Evolutionary conservation across 2,888 invertebrate genomes (phyloP).

Genomic region (Orthosia gracilis): DNA sequence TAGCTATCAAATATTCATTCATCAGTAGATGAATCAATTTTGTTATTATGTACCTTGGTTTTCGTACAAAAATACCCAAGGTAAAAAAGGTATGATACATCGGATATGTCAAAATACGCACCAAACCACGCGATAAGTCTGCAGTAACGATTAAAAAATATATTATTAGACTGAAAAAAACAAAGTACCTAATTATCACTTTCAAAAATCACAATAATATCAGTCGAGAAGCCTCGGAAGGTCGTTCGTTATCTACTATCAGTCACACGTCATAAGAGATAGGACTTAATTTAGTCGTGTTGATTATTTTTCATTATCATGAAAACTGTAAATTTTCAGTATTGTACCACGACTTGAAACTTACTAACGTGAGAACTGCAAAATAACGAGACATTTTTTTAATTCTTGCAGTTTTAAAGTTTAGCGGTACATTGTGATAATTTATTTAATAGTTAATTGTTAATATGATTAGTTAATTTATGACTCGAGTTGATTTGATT

Average conservation of each 20-base stretch:
- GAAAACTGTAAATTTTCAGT: conserved; percentile 34
- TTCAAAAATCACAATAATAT: conserved; percentile 34
- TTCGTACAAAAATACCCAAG: not conserved
- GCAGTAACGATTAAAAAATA: conserved; percentile 23
- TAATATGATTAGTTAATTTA: not conserved
- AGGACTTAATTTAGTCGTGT: conserved; percentile 33
- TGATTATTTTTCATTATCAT: conserved; percentile 39
- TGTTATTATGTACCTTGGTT: not conserved
- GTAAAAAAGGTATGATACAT: not conserved
- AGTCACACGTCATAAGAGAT: conserved; percentile 47
- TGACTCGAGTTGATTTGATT: too few species aligned
- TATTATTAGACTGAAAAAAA: conserved; percentile 16
- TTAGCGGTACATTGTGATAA: not conserved
- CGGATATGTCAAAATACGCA: not conserved
- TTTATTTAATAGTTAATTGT: not conserved
- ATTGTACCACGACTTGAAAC: conserved; percentile 5
- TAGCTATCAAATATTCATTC: not conserved
- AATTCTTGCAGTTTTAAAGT: conserved; percentile 10
- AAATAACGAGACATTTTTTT: not conserved
- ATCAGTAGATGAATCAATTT: not conserved
- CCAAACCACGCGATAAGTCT: not conserved
- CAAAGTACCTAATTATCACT: not conserved
- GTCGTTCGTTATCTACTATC: conserved; percentile 62
- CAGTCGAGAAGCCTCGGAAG: conserved; percentile 51
- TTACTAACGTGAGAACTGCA: conserved; percentile 17